Evolutionary conservation across 2,888 invertebrate genomes (phyloP), one percentile per base, ranked within the genome.

Genomic region (Tenthredo amoena): DNA sequence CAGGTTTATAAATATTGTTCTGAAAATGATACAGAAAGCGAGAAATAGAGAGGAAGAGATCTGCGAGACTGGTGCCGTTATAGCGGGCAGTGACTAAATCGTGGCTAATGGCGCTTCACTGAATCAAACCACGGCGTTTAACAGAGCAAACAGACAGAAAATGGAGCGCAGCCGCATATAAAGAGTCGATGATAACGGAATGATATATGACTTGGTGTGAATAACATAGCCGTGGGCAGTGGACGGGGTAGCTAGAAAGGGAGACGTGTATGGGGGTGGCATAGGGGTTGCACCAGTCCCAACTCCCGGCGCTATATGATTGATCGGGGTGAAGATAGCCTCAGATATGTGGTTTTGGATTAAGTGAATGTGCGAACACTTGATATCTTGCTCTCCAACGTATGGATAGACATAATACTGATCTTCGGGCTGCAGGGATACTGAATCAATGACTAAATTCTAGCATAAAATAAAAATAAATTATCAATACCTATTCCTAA

Each of bases 161-260:
- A 93, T 93, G 92, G 92, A 92, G 92, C 93, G 92, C 93, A 91
- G 92, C 93, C 93, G 93, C 93, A 92, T 93, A 93, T 93, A 93
- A 93, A 93, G 93, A 93, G 93, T 93, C 93, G 93, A 93, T 93
- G 93, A 93, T 93, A 93, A 93, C 93, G 92, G 91, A 92, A 92
- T 93, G 93, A 93, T 93, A 93, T 93, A 93, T 92, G 93, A 92
- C 92, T 91, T 89, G 91, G 91, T 89, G 92, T 91, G 92, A 92
- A 93, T 92, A 92, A 91, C 90, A 88, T 88, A 87, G 89, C 89
- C 88, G 87, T 88, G 89, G 84, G 81, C 71, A 65, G 40, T 68
- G 47, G 68, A 62, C 50, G 62, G 84, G 83, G 50, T 84, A 83
- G 86, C 85, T 68, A 85, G 83, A 86, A 65, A 86, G 86, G 85